A percentile compares a stretch with the other conserved stretches of the same genome.
phyloP scores from a whole-genome alignment of 1,140 invertebrate genomes.

The Meloidogyne exigua region DNA sequence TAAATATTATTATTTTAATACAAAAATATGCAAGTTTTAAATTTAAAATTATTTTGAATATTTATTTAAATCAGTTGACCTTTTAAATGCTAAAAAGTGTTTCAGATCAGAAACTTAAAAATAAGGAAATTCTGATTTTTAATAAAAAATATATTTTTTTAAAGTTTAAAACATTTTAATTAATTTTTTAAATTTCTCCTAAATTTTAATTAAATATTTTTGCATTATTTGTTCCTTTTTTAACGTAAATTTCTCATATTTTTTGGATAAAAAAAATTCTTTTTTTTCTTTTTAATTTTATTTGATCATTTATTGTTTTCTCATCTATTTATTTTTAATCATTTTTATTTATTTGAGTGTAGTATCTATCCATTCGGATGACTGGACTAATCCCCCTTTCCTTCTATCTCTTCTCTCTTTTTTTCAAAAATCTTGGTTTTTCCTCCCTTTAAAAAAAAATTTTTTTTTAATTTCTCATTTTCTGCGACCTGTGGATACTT shows the following conservation, averaged over 20 bases:
- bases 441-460: neutral
- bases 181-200: too few species aligned
- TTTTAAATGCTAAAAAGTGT: too few species aligned
- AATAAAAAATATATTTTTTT: too few species aligned
- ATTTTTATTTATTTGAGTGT: neutral
- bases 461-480: neutral
- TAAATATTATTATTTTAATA: too few species aligned
- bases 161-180: too few species aligned
- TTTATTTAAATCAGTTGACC: too few species aligned
- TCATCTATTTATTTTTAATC: neutral
- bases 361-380: neutral
- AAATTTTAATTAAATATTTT: too few species aligned
- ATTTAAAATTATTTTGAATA: too few species aligned
- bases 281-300: neutral
- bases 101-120: too few species aligned
- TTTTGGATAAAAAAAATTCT: too few species aligned
- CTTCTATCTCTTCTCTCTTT: neutral
- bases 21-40: neutral
- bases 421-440: neutral
- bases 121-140: too few species aligned
- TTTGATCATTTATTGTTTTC: neutral
- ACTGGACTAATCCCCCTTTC: neutral
- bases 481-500: neutral
- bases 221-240: too few species aligned
- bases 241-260: constrained; percentile 70